phyloP scores from a whole-genome alignment of 1,140 invertebrate species.

The Habropoda laboriosa region DNA sequence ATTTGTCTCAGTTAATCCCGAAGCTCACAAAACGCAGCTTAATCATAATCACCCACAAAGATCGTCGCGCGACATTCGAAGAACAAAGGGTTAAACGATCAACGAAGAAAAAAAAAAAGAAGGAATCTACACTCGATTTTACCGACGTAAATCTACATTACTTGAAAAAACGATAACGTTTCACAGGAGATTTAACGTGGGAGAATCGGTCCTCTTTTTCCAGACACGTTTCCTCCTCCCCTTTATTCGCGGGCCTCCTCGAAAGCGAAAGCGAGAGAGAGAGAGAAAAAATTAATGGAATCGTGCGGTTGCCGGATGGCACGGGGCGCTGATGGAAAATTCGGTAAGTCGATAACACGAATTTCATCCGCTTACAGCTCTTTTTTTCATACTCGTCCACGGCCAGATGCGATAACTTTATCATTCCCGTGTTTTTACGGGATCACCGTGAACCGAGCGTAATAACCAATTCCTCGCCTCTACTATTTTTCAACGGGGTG shows the following conservation, averaged over 20 bases:
- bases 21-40: no score
- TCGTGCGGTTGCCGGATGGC: background rate
- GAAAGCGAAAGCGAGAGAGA: background rate
- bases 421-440: background rate
- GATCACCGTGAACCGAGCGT: background rate
- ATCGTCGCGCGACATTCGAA: no score
- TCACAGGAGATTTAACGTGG: background rate
- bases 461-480: background rate
- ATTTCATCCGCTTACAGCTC: background rate
- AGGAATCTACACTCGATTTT: no score
- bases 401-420: background rate
- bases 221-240: background rate
- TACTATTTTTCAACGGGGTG: background rate
- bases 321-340: background rate
- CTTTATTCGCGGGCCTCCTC: background rate
- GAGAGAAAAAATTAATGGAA: background rate
- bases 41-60: no score
- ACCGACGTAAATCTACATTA: no score
- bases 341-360: slow-evolving; percentile 2
- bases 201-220: background rate
- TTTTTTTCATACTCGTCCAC: background rate
- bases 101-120: no score
- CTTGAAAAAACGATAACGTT: background rate
- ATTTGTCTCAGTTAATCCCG: no score
- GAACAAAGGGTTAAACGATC: no score